Base-by-base conservation (phyloP, 2,888 invertebrate genomes). In the Microplitis manilae region DNA sequence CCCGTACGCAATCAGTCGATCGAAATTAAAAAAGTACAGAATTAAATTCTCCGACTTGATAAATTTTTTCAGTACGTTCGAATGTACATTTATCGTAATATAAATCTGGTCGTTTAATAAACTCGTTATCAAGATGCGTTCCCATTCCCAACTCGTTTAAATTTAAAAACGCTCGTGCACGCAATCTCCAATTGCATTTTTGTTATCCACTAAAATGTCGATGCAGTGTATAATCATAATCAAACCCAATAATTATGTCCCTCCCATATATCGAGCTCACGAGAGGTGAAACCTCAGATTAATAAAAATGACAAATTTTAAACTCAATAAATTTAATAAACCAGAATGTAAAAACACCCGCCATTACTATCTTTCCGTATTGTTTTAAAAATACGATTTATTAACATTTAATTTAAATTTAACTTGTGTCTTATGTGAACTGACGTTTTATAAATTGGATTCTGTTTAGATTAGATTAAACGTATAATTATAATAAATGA, bases 41-140 rank as follows among this genome's bases (percentile, higher is more conserved):
- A 50, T 50, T 13, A 50, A 50, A 50, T 50, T 50, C 30, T 30
- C 50, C 13, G 8, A 50, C 9, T 50, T 50, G 2, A 50, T 50
- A 50, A 50, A 50, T 50, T 50, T 50, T 13, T 50, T 8, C 13
- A 50, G 50, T 50, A 50, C 50, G 9, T 50, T 50, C 13, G 13
- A 50, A 50, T 50, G 50, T 50, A 9, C 50, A 50, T 50, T 50
- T 50, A 50, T 50, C 50, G 50, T 2, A 50, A 50, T 50, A 50
- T 50, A 50, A 50, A 50, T 50, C 50, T 50, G 13, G 50, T 13
- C 50, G 50, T 50, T 50, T 50, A 50, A 50, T 50, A 50, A 50
- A 50, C 50, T 50, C 50, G 50, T 50, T 50, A 50, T 50, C 50
- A 50, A 50, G 50, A 50, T 50, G 50, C 50, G 50, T 50, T 50